Conservation (phyloP, 1,140 invertebrate species). For the Leptinotarsa texana region DNA sequence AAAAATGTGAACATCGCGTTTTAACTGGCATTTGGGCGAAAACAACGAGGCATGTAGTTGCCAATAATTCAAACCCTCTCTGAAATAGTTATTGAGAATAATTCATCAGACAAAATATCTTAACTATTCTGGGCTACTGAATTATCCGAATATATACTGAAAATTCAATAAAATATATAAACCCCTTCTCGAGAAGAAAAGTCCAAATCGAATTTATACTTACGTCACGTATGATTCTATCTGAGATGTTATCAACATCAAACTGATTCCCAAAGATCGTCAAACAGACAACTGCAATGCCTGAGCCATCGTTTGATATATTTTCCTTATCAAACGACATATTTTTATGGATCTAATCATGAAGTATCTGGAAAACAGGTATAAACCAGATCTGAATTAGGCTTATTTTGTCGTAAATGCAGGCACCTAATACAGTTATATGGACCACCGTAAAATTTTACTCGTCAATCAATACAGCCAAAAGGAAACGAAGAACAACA, state of each 20-base stretch:
- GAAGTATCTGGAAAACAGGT: slow-evolving; percentile 4
- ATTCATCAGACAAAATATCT: no score
- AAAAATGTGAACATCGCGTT: no score
- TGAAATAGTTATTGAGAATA: no score
- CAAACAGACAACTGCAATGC: background rate
- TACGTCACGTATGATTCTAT: background rate
- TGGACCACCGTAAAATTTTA: slow-evolving; percentile 5
- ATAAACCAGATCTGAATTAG: slow-evolving; percentile 5
- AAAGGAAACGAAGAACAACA: background rate
- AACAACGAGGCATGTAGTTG: no score
- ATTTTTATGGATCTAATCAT: slow-evolving; percentile 6
- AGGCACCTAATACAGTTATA: slow-evolving; percentile 3
- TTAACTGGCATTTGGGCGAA: no score
- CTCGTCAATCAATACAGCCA: background rate
- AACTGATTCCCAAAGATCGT: background rate
- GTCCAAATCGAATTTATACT: background rate
- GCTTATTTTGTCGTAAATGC: background rate
- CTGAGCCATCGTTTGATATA: background rate
- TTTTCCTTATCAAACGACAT: background rate
- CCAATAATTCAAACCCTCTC: no score
- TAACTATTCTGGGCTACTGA: no score
- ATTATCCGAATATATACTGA: no score
- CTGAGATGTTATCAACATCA: background rate
- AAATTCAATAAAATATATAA: no score
- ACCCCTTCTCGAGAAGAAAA: no score